These are phyloP conservation scores for Hydrolagus affinis DNA, from an alignment of 2,113 vertebrate genomes.

Conservation along the genomic window DNA sequence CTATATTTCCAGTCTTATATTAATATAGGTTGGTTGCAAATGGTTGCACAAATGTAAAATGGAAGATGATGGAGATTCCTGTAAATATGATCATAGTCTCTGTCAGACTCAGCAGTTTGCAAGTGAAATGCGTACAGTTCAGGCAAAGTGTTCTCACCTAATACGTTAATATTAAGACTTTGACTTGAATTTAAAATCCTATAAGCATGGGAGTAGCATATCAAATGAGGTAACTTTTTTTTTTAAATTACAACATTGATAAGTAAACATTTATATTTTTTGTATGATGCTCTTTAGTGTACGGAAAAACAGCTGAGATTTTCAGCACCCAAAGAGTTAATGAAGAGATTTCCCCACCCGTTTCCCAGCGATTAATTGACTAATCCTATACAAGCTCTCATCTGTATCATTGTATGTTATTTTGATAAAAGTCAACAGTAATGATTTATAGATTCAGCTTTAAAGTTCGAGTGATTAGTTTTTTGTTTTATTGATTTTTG, in stretches of 20 bases:
- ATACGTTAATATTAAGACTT: background rate
- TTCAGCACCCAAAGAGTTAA: background rate
- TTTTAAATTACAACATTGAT: background rate
- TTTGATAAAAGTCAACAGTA: background rate
- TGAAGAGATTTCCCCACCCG: background rate
- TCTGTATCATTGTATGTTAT: background rate
- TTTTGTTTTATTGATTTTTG: background rate
- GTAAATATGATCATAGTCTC: background rate
- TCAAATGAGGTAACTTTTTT: background rate
- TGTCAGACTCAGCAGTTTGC: background rate
- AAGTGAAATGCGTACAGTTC: background rate
- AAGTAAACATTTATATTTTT: background rate
- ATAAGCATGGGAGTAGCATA: background rate
- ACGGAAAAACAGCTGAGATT: background rate
- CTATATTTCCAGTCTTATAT: background rate
- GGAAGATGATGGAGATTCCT: background rate
- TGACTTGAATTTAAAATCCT: background rate
- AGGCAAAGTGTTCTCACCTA: background rate
- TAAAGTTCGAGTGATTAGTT: background rate
- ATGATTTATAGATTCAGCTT: background rate
- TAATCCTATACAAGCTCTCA: background rate
- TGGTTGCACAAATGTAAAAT: background rate
- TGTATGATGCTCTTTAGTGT: background rate
- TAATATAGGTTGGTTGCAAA: background rate
- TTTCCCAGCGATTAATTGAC: background rate